Conservation (phyloP, 2,888 invertebrate species). For the Eurytoma californica region DNA sequence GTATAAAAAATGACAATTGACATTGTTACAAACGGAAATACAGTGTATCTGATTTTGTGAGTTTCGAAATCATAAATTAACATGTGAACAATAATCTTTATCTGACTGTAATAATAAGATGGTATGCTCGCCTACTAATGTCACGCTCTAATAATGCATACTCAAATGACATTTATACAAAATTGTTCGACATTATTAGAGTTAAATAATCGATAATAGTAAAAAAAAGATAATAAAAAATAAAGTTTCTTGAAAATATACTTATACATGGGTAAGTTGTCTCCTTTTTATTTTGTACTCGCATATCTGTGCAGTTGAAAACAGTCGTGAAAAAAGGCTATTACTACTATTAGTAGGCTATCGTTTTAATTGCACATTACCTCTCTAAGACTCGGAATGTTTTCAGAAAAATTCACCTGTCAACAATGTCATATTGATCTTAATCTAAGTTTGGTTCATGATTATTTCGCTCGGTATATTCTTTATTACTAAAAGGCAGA, state of each 20-base stretch:
- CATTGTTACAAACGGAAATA: conserved; percentile 26
- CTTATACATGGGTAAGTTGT: conserved; percentile 2
- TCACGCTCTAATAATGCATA: background rate
- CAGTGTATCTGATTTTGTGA: background rate
- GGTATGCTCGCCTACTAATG: conserved; percentile 13
- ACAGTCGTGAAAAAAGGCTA: conserved; percentile 23
- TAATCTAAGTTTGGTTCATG: conserved; percentile 51
- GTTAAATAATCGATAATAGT: conserved; percentile 10
- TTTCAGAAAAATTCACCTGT: conserved; percentile 34
- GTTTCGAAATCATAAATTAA: conserved; percentile 4
- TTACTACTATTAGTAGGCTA: conserved; percentile 33
- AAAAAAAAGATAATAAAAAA: conserved; percentile 39
- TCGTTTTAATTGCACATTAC: conserved; percentile 41
- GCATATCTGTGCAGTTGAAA: conserved; percentile 43
- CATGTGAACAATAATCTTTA: conserved; percentile 10
- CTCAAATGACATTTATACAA: conserved; percentile 13
- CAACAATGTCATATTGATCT: conserved; percentile 47
- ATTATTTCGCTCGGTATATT: conserved; percentile 40
- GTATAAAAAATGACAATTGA: conserved; percentile 35
- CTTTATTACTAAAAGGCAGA: conserved; percentile 37
- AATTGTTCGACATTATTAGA: conserved; percentile 5
- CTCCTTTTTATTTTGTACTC: conserved; percentile 41
- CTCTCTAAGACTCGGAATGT: conserved; percentile 51
- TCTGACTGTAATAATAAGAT: conserved; percentile 7
- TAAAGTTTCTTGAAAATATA: conserved; percentile 28